These are phyloP conservation scores for Apotomis betuletana DNA, from an alignment of 2,888 invertebrate genomes.

Conservation along the genomic window DNA sequence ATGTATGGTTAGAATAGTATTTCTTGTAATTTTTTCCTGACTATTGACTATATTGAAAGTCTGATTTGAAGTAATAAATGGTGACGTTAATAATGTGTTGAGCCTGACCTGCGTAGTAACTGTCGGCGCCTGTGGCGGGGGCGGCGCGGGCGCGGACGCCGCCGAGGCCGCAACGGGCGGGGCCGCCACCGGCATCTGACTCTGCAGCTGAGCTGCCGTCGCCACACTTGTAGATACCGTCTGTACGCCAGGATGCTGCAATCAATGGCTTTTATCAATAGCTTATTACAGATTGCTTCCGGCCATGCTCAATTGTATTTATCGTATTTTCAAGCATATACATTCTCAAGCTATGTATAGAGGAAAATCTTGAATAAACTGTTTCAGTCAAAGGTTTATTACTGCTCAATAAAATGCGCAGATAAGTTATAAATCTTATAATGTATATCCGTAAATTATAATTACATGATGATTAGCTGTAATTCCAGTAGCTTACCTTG, in stretches of 20 bases:
- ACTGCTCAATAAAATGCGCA: neutral
- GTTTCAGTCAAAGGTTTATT: neutral
- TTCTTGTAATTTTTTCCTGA: no score
- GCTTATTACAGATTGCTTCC: neutral
- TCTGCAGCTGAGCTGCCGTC: constrained; percentile 60
- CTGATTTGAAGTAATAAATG: no score
- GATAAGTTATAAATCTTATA: constrained; percentile 23
- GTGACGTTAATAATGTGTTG: neutral
- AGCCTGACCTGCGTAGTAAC: constrained; percentile 62
- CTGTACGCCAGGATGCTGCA: constrained; percentile 73
- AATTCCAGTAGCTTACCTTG: constrained; percentile 64
- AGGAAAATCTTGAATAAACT: constrained; percentile 1
- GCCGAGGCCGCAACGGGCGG: constrained; percentile 59
- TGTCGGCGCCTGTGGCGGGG: constrained; percentile 55
- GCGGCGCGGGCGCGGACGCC: constrained; percentile 60
- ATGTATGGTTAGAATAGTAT: no score
- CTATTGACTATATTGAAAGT: no score
- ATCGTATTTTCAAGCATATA: constrained; percentile 29
- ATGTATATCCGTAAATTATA: constrained; percentile 49
- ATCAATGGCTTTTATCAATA: constrained; percentile 15
- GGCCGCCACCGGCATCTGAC: constrained; percentile 58
- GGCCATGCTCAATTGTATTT: constrained; percentile 15
- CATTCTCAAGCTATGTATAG: constrained; percentile 35
- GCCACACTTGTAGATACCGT: constrained; percentile 75
- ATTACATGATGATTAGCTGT: constrained; percentile 52